A percentile compares a stretch with the other conserved stretches of the same genome.
These are phyloP conservation scores for Rotaria sp. DNA, from an alignment of 2,888 invertebrate species.

Conservation along the genomic window DNA sequence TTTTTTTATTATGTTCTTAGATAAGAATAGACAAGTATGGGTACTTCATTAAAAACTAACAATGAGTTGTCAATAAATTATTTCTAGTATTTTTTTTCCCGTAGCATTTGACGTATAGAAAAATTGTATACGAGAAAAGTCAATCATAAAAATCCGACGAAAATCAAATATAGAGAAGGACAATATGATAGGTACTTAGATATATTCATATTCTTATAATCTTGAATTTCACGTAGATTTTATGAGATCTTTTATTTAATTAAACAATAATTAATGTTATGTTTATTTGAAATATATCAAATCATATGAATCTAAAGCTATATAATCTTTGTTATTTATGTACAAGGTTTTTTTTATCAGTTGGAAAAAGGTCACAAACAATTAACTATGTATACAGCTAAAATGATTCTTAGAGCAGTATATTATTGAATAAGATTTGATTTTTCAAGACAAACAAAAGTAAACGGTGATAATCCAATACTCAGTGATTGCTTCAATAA, in stretches of 20 bases:
- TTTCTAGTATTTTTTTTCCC: neutral
- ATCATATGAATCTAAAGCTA: neutral
- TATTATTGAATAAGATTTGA: too few species aligned
- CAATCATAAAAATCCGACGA: neutral
- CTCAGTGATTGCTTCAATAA: too few species aligned
- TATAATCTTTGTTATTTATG: neutral
- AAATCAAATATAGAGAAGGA: neutral
- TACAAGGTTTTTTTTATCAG: neutral
- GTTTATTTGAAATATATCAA: too few species aligned
- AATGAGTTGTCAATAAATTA: neutral
- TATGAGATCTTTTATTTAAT: too few species aligned
- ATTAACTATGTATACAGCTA: neutral
- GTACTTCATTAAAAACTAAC: neutral
- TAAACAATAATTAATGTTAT: too few species aligned
- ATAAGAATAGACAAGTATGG: neutral
- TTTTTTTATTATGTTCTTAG: neutral
- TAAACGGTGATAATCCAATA: too few species aligned
- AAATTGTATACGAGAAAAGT: neutral
- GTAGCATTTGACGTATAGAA: neutral
- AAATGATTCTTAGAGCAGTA: too few species aligned
- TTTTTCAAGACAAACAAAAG: too few species aligned
- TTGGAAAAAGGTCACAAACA: neutral
- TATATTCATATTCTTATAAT: too few species aligned
- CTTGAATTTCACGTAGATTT: too few species aligned
- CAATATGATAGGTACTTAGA: neutral